These are phyloP conservation scores for Plecotus auritus DNA, from an alignment of 2,113 vertebrate species.

Conservation along the genomic window DNA sequence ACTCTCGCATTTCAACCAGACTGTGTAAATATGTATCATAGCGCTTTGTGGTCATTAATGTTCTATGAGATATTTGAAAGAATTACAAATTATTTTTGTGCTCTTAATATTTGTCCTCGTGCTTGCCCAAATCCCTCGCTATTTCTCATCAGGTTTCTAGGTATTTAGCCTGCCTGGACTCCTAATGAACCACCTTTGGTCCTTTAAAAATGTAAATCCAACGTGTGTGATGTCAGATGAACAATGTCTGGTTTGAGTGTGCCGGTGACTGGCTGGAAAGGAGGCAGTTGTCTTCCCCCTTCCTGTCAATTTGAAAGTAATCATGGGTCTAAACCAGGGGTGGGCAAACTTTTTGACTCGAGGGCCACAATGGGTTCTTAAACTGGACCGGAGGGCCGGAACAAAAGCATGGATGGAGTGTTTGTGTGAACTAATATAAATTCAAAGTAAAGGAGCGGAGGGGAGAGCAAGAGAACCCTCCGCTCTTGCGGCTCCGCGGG, in stretches of 20 bases:
- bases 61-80: background rate
- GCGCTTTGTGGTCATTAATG: background rate
- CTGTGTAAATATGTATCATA: background rate
- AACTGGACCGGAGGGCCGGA: too few species aligned
- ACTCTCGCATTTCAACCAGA: background rate
- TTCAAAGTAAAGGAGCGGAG: too few species aligned
- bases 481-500: too few species aligned
- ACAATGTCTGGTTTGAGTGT: background rate
- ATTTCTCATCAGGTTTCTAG: slow-evolving; percentile 16
- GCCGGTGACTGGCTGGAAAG: background rate
- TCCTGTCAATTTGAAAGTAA: background rate
- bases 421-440: too few species aligned
- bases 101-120: background rate
- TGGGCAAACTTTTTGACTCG: too few species aligned
- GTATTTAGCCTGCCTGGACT: background rate
- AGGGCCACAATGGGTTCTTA: too few species aligned
- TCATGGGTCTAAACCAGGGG: background rate
- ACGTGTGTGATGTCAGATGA: background rate
- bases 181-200: background rate
- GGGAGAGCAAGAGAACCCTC: too few species aligned
- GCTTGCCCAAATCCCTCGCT: background rate
- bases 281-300: background rate
- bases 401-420: too few species aligned
- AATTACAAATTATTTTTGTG: background rate
- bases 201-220: background rate